Evolutionary conservation across 2,113 vertebrate genomes (phyloP).

Genomic region (Gallinago paraguaiae): DNA sequence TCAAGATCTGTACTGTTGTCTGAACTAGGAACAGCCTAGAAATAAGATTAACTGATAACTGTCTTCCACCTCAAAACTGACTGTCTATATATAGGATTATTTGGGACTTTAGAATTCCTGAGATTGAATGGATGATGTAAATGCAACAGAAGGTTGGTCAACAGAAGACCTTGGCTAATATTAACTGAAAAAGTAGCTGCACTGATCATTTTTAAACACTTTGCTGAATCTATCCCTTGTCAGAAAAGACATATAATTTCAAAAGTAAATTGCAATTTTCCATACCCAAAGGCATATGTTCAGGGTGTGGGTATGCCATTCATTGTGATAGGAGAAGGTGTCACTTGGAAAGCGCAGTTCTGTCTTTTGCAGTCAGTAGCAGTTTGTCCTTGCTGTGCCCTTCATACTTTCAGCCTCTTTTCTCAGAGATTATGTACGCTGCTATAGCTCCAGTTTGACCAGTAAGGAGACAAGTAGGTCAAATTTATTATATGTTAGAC

Average conservation of each 20-base stretch:
- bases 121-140: background rate
- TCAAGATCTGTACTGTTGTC: background rate
- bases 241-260: background rate
- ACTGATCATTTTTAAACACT: background rate
- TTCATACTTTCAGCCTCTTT: background rate
- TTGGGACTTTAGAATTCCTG: background rate
- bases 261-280: background rate
- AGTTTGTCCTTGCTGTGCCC: background rate
- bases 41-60: background rate
- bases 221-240: background rate
- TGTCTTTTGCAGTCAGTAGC: background rate
- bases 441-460: background rate
- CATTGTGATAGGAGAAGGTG: background rate
- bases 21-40: background rate
- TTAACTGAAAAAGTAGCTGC: background rate
- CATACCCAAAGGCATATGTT: background rate
- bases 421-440: background rate
- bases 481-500: background rate
- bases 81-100: background rate
- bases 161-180: background rate
- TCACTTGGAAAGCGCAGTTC: background rate
- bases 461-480: background rate
- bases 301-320: background rate
- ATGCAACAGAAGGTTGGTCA: background rate
- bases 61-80: background rate